Conservation (phyloP, 2,113 vertebrate genomes). For the Lepisosteus osseus region DNA sequence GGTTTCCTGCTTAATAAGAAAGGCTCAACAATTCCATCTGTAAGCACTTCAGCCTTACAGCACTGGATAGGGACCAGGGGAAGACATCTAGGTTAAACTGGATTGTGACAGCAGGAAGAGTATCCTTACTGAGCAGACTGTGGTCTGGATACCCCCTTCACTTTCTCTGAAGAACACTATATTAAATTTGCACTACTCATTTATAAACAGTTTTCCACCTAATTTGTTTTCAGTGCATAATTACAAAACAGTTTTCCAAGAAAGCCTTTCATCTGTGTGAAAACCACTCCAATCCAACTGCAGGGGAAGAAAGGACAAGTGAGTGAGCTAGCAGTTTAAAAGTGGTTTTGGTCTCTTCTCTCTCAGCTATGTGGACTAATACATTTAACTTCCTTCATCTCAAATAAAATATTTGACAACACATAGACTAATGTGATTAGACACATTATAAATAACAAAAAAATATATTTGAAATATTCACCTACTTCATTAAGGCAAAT, state of each 20-base stretch:
- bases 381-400: too few relatives aligned
- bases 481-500: too few relatives aligned
- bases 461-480: too few relatives aligned
- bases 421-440: too few relatives aligned
- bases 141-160: constrained; percentile 44
- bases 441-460: too few relatives aligned
- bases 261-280: constrained; percentile 47
- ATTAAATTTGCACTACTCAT: constrained; percentile 69
- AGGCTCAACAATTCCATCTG: constrained; percentile 9
- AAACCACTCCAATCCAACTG: constrained; percentile 38
- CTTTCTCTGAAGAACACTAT: constrained; percentile 41
- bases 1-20: constrained; percentile 8
- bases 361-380: too few relatives aligned
- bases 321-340: not conserved
- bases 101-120: constrained; percentile 30
- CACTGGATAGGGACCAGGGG: constrained; percentile 30
- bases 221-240: constrained; percentile 74
- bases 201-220: constrained; percentile 68
- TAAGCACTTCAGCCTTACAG: not conserved
- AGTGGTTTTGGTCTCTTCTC: not conserved
- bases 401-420: too few relatives aligned
- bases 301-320: constrained; percentile 18
- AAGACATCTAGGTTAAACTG: constrained; percentile 19
- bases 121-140: constrained; percentile 36
- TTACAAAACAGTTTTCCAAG: constrained; percentile 66